phyloP scores from a whole-genome alignment of 2,888 invertebrate species.

The Achlya flavicornis region DNA sequence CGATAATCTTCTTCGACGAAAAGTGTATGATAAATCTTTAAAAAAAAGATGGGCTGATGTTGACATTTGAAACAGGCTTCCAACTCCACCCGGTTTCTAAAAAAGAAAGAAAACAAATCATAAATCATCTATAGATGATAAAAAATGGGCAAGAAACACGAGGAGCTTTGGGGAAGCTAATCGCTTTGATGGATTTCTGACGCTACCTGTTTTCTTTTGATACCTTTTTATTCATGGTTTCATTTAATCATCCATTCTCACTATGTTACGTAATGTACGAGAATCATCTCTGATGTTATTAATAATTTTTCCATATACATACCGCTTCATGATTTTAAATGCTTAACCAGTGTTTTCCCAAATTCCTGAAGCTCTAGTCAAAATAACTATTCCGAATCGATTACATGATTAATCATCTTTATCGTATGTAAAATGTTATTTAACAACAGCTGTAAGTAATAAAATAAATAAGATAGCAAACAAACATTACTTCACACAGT shows the following conservation, averaged over 20 bases:
- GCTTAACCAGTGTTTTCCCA: too few species aligned
- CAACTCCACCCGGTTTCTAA: slow-evolving; percentile 29
- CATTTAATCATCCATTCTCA: too few species aligned
- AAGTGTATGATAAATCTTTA: slow-evolving; percentile 27
- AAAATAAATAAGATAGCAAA: slow-evolving; percentile 1
- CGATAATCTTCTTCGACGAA: slow-evolving; percentile 19
- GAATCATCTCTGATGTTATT: too few species aligned
- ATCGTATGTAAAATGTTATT: not conserved
- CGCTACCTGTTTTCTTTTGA: slow-evolving; percentile 63
- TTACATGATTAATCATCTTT: not conserved
- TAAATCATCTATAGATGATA: slow-evolving; percentile 54
- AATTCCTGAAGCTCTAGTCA: not conserved
- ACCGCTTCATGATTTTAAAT: too few species aligned
- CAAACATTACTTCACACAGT: slow-evolving; percentile 14
- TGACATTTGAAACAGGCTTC: slow-evolving; percentile 55
- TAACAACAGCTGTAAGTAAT: slow-evolving; percentile 14
- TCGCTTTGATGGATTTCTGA: slow-evolving; percentile 60
- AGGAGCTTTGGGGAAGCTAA: slow-evolving; percentile 47
- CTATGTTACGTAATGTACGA: too few species aligned
- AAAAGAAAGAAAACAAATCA: slow-evolving; percentile 45
- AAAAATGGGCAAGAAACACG: slow-evolving; percentile 46
- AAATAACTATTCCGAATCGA: not conserved
- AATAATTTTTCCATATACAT: too few species aligned
- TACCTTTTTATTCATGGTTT: not conserved
- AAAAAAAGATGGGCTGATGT: slow-evolving; percentile 41